Evolutionary conservation across 92 coral and sea anemone species (phyloP).

Genomic region (Porites divaricata): DNA sequence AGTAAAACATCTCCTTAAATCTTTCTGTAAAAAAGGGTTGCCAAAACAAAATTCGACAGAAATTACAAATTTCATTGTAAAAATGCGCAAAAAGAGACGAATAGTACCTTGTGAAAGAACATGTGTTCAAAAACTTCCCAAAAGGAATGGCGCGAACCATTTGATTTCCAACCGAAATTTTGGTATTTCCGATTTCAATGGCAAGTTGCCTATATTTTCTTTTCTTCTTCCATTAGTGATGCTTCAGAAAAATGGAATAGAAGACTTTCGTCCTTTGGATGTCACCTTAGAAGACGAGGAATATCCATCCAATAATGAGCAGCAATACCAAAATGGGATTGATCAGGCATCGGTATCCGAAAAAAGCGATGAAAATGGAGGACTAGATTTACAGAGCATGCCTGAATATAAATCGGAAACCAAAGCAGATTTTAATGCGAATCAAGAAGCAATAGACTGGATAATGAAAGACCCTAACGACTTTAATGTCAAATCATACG

Average conservation of each 20-base stretch:
- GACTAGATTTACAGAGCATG: constrained; percentile 34
- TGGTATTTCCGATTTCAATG: neutral
- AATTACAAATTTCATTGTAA: no score
- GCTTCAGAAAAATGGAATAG: constrained; percentile 74
- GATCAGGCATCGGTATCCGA: constrained; percentile 24
- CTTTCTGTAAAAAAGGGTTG: neutral
- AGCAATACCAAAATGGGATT: neutral
- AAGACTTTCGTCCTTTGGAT: constrained; percentile 79
- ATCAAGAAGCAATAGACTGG: constrained; percentile 92
- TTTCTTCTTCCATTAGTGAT: constrained; percentile 48
- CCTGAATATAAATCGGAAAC: constrained; percentile 86
- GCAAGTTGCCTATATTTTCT: neutral
- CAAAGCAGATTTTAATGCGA: constrained; percentile 75
- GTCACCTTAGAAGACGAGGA: constrained; percentile 60
- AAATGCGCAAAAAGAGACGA: no score
- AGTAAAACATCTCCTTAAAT: no score
- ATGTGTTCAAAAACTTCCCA: no score
- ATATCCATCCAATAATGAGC: neutral
- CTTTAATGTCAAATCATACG: constrained; percentile 51
- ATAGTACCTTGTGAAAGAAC: no score
- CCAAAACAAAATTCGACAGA: neutral
- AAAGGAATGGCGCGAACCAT: no score
- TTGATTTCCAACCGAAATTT: no score
- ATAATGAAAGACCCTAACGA: constrained; percentile 76
- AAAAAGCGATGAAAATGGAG: constrained; percentile 32